A percentile compares a stretch with the other conserved stretches of the same genome.
Conservation (phyloP, 2,113 vertebrate species). For the Rostratula benghalensis region DNA sequence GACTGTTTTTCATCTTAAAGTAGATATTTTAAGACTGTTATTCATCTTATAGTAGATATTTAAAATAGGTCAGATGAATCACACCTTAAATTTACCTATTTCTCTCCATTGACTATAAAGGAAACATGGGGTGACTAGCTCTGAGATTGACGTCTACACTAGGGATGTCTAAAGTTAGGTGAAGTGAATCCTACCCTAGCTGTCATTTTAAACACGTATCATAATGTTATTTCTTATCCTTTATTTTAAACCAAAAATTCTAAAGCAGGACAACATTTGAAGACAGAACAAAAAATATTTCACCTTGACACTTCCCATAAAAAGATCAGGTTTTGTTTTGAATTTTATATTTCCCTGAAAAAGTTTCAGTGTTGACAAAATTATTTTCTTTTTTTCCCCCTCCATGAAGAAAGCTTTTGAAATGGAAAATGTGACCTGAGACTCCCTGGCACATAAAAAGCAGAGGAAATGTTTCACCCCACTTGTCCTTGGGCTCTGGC, state of each 20-base stretch:
- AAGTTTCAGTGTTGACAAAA: neutral
- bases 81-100: neutral
- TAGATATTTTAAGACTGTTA: neutral
- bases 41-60: neutral
- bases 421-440: neutral
- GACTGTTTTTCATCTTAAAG: neutral
- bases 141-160: neutral
- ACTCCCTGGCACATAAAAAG: neutral
- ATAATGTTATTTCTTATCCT: neutral
- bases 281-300: neutral
- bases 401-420: neutral
- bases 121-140: neutral
- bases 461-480: neutral
- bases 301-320: neutral
- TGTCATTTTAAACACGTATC: neutral
- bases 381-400: neutral
- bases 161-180: neutral
- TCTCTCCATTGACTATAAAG: neutral
- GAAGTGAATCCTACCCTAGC: neutral
- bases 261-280: neutral
- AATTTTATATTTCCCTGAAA: neutral
- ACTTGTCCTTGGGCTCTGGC: fast-evolving
- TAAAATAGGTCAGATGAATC: neutral
- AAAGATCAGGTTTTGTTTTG: neutral
- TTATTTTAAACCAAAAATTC: neutral